Conservation (phyloP, 2,113 vertebrate genomes). For the Anas platyrhynchos region DNA sequence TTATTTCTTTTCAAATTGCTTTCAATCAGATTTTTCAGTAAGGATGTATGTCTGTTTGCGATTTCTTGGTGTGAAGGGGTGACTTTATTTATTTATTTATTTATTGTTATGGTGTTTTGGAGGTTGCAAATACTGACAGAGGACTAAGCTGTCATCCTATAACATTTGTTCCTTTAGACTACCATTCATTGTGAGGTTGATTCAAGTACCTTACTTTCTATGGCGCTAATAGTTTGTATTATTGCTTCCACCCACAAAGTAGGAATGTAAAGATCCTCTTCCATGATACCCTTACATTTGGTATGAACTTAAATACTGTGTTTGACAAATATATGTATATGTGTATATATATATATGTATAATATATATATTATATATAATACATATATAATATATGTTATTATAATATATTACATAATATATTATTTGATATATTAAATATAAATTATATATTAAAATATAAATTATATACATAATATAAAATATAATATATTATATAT, state of each 20-base stretch:
- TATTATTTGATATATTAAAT: too few relatives aligned
- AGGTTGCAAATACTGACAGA: neutral
- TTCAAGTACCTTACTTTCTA: neutral
- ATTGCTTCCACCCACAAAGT: neutral
- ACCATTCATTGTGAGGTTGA: neutral
- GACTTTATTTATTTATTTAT: slow-evolving; percentile 57
- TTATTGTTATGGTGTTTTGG: slow-evolving; percentile 25
- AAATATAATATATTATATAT: too few relatives aligned
- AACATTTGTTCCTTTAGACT: neutral
- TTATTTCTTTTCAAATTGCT: slow-evolving; percentile 62
- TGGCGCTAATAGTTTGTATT: neutral
- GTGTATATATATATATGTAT: too few relatives aligned
- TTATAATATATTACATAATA: too few relatives aligned
- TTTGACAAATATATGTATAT: neutral
- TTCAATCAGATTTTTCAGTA: slow-evolving; percentile 46
- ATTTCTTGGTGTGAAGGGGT: slow-evolving; percentile 28
- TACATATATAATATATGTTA: too few relatives aligned
- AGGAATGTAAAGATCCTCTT: neutral
- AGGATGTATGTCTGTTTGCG: neutral
- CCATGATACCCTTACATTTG: neutral
- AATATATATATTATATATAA: too few relatives aligned
- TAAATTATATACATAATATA: too few relatives aligned
- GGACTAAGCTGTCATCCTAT: neutral
- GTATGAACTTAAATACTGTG: neutral
- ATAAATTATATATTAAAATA: too few relatives aligned